Conservation (phyloP, 1,140 invertebrate genomes). For the Nixonia krombeini region DNA sequence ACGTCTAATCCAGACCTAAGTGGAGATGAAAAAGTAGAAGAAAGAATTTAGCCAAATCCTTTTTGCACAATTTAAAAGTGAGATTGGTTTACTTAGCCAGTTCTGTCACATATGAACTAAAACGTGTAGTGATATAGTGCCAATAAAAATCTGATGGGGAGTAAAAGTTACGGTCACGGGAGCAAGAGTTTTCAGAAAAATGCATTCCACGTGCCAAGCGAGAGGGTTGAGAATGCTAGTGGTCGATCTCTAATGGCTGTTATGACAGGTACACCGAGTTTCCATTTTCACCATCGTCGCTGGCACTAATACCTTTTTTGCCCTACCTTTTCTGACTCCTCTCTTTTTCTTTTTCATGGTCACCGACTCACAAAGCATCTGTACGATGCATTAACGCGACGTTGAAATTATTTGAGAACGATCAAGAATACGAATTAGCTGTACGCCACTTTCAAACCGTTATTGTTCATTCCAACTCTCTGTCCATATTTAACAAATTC, state of each 20-base stretch:
- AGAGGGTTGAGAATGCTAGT: conserved; percentile 16
- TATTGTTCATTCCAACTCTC: too few species aligned
- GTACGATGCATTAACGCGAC: conserved; percentile 30
- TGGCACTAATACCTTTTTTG: conserved; percentile 50
- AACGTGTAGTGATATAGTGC: conserved; percentile 4
- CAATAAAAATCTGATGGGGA: conserved; percentile 33
- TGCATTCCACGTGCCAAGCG: conserved; percentile 29
- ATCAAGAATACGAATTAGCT: conserved; percentile 19
- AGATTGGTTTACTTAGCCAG: not conserved
- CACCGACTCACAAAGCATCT: conserved; percentile 36
- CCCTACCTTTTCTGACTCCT: conserved; percentile 30
- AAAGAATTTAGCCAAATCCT: not conserved
- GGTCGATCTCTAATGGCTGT: conserved; percentile 56
- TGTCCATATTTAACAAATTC: too few species aligned
- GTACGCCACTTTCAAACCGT: too few species aligned
- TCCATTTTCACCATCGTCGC: conserved; percentile 59
- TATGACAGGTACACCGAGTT: conserved; percentile 65
- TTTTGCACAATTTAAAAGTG: conserved; percentile 14
- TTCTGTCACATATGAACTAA: conserved; percentile 4
- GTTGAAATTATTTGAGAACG: conserved; percentile 15
- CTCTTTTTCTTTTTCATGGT: conserved; percentile 25
- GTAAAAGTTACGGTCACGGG: conserved; percentile 22
- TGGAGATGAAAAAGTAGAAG: too few species aligned
- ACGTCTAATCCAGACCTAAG: too few species aligned
- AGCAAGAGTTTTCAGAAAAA: conserved; percentile 16